Evolutionary conservation across 2,888 invertebrate species (phyloP), one percentile per base, ranked within the genome.

Genomic region (Hymenopus coronatus): DNA sequence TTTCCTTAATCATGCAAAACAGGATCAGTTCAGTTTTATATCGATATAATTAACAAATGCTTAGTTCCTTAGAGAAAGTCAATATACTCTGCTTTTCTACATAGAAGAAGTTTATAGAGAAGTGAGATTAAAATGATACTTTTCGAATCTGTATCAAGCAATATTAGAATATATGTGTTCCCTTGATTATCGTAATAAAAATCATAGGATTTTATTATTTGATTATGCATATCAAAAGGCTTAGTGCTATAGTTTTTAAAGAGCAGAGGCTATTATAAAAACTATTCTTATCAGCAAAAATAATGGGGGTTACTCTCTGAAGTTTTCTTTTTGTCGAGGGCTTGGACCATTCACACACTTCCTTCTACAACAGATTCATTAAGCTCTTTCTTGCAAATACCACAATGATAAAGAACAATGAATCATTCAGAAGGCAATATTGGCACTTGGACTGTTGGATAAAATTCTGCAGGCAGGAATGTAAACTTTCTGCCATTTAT

Each of bases 381-480:
- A 86, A 86, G 86, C 86, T 86, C 86, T 28, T 86, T 81, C 81
- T 70, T 86, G 54, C 30, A 20, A 70, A 70, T 70, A 70, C 54
- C 54, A 40, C 40, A 70, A 70, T 70, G 54, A 70, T 70, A 70
- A 70, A 70, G 54, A 70, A 70, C 54, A 70, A 70, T 70, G 54
- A 86, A 54, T 84, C 83, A 86, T 88, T 70, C 87, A 86, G 90
- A 90, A 90, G 90, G 90, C 90, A 90, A 89, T 90, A 89, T 90
- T 90, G 90, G 90, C 90, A 89, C 90, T 90, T 90, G 90, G 90
- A 90, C 90, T 90, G 89, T 90, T 83, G 89, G 88, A 83, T 89
- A 89, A 89, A 86, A 82, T 88, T 88, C 30, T 40, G 54, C 54
- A 70, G 54, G 54, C 54, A 70, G 54, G 20, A 70, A 70, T 70